Base-by-base conservation (phyloP, 2,888 invertebrate species). In the Choristoneura rosaceana region DNA sequence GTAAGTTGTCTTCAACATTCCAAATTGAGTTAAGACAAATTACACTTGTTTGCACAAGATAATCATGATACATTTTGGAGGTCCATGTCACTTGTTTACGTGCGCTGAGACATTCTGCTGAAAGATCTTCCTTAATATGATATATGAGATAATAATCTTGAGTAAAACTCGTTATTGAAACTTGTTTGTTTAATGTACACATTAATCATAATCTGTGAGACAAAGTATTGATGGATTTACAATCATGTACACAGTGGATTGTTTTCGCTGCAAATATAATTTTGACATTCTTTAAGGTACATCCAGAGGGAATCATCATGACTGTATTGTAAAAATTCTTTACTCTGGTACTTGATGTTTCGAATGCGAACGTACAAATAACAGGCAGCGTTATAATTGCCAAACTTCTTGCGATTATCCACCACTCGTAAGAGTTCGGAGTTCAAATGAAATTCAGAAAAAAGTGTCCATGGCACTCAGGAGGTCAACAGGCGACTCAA, bases 401-500 rank as follows among this genome's bases (percentile, higher is more conserved):
- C n/a, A n/a, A 55, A 25, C 9, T 55, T 55, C 12, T 25, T 12
- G 9, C 17, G 25, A 25, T 10, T 55, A 25, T 55, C 10, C 55
- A 25, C 4, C 55, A 12, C 4, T 1, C 12, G 12, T 25, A 3
- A 52, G 15, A 25, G 25, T 25, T 25, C 25, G 7, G 10, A 55
- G 5, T 12, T 55, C 12, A 12, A 55, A 55, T 55, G 3, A 55
- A 55, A 4, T 25, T 55, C 3, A n/a, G 55, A 55, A 25, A n/a
- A 14, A 25, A 55, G 8, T 25, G 25, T 25, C 25, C 55, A 55
- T 2, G 64, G 10, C 25, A 38, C 64, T 50, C 34, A 10, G 45
- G 47, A 50, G 64, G 64, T 64, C 64, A 50, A 64, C 50, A 64
- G 64, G 47, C 64, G 25, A 64, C 34, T 33, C 47, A 50, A 34